Evolutionary conservation across 2,113 vertebrate genomes (phyloP), one percentile per base, ranked within the genome.

Genomic region (Phocoena sinus): DNA sequence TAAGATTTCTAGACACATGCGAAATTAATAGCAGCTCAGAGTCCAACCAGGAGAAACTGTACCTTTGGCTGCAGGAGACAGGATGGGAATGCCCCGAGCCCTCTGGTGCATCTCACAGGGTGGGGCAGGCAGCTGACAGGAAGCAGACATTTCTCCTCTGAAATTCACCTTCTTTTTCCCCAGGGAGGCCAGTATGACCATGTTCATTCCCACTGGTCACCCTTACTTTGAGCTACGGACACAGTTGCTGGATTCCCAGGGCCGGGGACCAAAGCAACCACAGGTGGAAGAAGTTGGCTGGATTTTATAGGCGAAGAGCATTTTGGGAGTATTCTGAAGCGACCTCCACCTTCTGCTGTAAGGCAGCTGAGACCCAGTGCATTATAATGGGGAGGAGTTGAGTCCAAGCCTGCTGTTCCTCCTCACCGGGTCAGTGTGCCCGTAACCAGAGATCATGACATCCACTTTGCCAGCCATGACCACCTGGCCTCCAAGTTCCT

Each of bases 11-110:
- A 91, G 73, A 91, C 25, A 94, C 47, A 53, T 0, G 0, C 50
- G 63, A 84, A 90, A 94, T 97, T 89, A 98, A 87, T 33, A 96
- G 90, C 41, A 89, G 63, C 71, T 87, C 65, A 70, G 92, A 92
- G 20, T 79, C 60, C 80, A 73, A 20, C 21, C 63, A 84, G 89
- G 86, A 74, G 20, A 94, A 96, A 68, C 11, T 31, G 4, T 8
- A 58, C n/a, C 11, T 4, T 8, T 56, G 56, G 91, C 20, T 9
- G 68, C 65, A 90, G 77, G 12, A 89, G 63, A 58, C 9, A 38
- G 36, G 71, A 63, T 13, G 41, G 58, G 14, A 70, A 53, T 18
- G 12, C 26, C 53, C 50, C 3, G 11, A 5, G 9, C 9, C 31
- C 56, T 7, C 60, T 8, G 71, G 68, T 21, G 2, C 0, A 23